Evolutionary conservation across 1,140 invertebrate genomes (phyloP).

Genomic region (Rhyzopertha dominica): DNA sequence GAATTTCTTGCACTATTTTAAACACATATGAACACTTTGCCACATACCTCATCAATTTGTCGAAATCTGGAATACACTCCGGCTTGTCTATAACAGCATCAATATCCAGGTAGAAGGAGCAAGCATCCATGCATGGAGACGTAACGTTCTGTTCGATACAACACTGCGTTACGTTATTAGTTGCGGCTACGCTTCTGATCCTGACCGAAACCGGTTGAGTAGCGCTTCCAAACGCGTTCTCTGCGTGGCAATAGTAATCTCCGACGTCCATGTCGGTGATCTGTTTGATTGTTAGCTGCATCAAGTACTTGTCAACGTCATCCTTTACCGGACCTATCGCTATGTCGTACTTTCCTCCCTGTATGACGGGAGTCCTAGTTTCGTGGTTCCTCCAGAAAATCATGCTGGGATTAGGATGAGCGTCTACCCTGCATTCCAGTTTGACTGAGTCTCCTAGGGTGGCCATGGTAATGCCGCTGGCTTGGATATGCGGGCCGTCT

Average conservation of each 20-base stretch:
- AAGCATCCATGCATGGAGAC: constrained; percentile 68
- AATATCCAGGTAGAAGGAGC: constrained; percentile 74
- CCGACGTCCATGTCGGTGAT: constrained; percentile 65
- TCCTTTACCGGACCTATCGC: constrained; percentile 52
- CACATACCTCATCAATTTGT: constrained; percentile 83
- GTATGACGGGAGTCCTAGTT: constrained; percentile 64
- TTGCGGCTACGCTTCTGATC: constrained; percentile 54
- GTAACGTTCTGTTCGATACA: constrained; percentile 72
- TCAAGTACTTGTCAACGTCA: constrained; percentile 59
- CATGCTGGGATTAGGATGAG: constrained; percentile 70
- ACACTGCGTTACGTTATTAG: constrained; percentile 68
- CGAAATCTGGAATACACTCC: constrained; percentile 73
- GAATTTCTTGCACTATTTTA: too few species aligned
- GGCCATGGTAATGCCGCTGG: constrained; percentile 68
- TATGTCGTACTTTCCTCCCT: constrained; percentile 68
- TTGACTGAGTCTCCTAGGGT: constrained; percentile 64
- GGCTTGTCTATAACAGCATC: constrained; percentile 71
- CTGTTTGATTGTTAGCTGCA: constrained; percentile 66
- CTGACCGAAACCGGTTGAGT: constrained; percentile 67
- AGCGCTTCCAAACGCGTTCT: constrained; percentile 70
- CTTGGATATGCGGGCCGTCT: constrained; percentile 71
- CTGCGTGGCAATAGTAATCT: constrained; percentile 75
- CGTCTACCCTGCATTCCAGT: constrained; percentile 69
- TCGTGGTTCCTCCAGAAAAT: constrained; percentile 72
- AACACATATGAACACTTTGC: too few species aligned